Evolutionary conservation across 2,113 vertebrate genomes (phyloP).

Genomic region (Aptenodytes patagonicus): DNA sequence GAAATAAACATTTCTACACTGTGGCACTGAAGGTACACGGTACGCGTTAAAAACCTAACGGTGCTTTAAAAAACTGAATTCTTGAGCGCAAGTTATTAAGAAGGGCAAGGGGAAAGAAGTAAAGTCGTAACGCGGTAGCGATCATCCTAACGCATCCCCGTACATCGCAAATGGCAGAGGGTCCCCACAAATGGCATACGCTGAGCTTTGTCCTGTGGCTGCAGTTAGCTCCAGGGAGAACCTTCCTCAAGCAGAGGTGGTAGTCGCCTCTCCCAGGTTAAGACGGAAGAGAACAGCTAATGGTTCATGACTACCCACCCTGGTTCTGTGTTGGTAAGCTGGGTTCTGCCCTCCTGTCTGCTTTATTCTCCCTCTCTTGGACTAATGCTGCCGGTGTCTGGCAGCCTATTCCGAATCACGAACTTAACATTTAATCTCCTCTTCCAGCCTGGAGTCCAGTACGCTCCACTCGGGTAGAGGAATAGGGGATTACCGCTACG

Average conservation of each 20-base stretch:
- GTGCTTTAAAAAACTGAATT: background rate
- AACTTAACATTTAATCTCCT: background rate
- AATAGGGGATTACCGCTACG: background rate
- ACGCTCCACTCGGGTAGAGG: background rate
- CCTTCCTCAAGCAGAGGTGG: background rate
- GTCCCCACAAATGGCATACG: background rate
- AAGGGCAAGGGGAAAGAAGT: background rate
- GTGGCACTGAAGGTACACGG: background rate
- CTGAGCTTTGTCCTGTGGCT: background rate
- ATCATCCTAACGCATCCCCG: too few species aligned
- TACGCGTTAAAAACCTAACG: background rate
- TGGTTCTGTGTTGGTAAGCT: too few species aligned
- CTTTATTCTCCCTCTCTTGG: background rate
- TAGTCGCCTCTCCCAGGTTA: background rate
- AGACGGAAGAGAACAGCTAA: background rate
- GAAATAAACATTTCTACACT: background rate
- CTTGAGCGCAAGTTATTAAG: background rate
- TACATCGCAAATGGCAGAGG: background rate
- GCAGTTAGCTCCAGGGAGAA: background rate
- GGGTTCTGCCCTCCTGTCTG: background rate
- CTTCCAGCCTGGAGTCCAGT: background rate
- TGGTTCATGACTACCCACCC: fast-evolving
- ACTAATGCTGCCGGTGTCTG: background rate
- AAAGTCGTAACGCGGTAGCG: background rate
- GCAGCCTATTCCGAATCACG: background rate